Base-by-base conservation (phyloP, 2,113 vertebrate genomes). In the Ancistrus triradiatus region DNA sequence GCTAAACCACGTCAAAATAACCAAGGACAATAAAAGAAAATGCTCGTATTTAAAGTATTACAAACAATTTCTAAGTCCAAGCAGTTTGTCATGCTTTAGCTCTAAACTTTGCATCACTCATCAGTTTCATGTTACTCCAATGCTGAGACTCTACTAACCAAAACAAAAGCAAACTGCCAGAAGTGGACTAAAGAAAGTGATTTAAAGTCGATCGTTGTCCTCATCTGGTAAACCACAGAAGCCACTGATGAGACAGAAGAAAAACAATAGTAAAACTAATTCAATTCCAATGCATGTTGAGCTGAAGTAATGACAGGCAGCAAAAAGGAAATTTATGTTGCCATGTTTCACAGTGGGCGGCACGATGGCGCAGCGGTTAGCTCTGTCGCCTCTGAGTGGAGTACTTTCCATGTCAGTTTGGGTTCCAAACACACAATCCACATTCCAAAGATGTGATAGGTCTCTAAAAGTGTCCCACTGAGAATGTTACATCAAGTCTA, bases 181-280 rank as follows among this genome's bases (percentile, higher is more conserved):
- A 42, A 37, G 4, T 40, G 18, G 37, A 10, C 19, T 10, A 18
- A 44, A 27, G 58, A 44, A 72, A 72, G 59, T 56, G 47, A 51
- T 72, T n/a, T n/a, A 46, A 58, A 62, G 8, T 43, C 52, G 38
- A 67, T 72, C 52, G 18, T 9, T 28, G 21, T 14, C 6, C 9
- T 63, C 13, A 67, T 72, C 63, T 67, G 37, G 19, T 58, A 72
- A 67, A 62, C 50, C 24, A 33, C 33, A 19, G 21, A 6, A 6
- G 11, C 10, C 43, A 50, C 35, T 27, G 22, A 31, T 19, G 58
- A 72, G 13, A 61, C 25, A 57, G 9, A 50, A 25, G 17, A 28
- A 35, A 58, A 51, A 47, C 14, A 6, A 6, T 9, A 42, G 21
- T 14, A 22, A 27, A 59, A 53, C 38, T 4, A 1, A 2, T 2